A percentile compares a stretch with the other conserved stretches of the same genome.
phyloP scores from a whole-genome alignment of 2,888 invertebrate genomes.

The Heteromyza rotundicornis region DNA sequence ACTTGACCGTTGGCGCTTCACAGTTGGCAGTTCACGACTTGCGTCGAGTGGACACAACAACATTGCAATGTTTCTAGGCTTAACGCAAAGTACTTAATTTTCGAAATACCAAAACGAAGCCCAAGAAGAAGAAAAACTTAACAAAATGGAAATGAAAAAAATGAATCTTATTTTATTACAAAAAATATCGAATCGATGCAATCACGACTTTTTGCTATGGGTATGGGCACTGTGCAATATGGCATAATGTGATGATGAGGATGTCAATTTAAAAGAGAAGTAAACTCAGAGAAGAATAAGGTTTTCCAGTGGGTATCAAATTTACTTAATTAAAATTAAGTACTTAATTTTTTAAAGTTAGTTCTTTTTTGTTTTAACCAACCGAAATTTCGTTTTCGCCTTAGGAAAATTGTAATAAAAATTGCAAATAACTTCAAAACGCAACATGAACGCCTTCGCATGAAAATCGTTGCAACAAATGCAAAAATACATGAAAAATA shows the following conservation, averaged over 20 bases:
- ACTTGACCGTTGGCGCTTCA: conserved; percentile 26
- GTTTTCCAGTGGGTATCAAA: no score
- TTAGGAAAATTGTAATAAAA: conserved; percentile 21
- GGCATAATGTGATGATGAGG: no score
- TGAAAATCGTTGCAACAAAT: conserved; percentile 21
- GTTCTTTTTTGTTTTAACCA: no score
- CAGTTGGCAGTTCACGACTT: conserved; percentile 7
- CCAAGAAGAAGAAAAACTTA: not conserved
- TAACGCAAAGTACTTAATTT: not conserved
- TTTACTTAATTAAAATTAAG: no score
- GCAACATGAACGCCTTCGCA: conserved; percentile 30
- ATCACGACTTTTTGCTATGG: conserved; percentile 22
- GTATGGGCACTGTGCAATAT: no score
- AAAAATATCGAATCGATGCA: conserved; percentile 16
- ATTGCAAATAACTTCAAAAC: conserved; percentile 14
- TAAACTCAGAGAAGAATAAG: no score
- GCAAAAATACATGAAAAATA: conserved; percentile 1
- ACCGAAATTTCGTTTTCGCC: not conserved
- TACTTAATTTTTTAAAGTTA: no score
- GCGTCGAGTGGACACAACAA: not conserved
- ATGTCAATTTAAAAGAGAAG: no score
- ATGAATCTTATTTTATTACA: not conserved
- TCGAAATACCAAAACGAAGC: not conserved
- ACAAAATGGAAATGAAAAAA: not conserved
- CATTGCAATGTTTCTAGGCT: not conserved